Conservation (phyloP, 2,888 invertebrate genomes). For the Nomada fabriciana region DNA sequence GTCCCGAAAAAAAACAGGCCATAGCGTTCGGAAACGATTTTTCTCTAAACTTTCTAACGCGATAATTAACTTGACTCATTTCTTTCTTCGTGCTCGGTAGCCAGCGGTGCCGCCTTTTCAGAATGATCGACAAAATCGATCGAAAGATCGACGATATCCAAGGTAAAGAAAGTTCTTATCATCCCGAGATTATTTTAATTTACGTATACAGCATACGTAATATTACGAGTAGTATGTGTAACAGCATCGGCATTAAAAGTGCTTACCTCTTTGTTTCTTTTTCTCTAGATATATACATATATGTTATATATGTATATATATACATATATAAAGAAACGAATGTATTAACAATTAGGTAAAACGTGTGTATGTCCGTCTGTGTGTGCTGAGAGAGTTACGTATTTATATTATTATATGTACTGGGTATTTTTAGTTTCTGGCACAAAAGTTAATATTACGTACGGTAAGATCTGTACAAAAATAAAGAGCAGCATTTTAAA, state of each 20-base stretch:
- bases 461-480: constrained; percentile 82
- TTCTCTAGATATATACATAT: background rate
- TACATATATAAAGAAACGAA: constrained; percentile 44
- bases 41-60: background rate
- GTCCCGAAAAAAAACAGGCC: constrained; percentile 41
- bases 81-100: background rate
- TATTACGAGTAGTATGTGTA: constrained; percentile 19
- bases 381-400: constrained; percentile 4
- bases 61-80: background rate
- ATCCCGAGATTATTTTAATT: constrained; percentile 10
- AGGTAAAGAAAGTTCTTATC: constrained; percentile 28
- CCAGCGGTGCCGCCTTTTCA: background rate
- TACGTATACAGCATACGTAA: constrained; percentile 23
- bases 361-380: constrained; percentile 32
- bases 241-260: constrained; percentile 51
- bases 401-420: constrained; percentile 65
- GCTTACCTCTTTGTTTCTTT: constrained; percentile 14
- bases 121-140: constrained; percentile 5
- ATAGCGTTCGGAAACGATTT: constrained; percentile 11
- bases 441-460: constrained; percentile 79
- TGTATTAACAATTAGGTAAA: constrained; percentile 57
- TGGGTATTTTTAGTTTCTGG: constrained; percentile 77
- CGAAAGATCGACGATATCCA: constrained; percentile 14
- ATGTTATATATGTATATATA: background rate
- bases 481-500: constrained; percentile 81